These are phyloP conservation scores for Bovichtus diacanthus DNA, from an alignment of 2,797 vertebrate genomes.

Conservation along the genomic window DNA sequence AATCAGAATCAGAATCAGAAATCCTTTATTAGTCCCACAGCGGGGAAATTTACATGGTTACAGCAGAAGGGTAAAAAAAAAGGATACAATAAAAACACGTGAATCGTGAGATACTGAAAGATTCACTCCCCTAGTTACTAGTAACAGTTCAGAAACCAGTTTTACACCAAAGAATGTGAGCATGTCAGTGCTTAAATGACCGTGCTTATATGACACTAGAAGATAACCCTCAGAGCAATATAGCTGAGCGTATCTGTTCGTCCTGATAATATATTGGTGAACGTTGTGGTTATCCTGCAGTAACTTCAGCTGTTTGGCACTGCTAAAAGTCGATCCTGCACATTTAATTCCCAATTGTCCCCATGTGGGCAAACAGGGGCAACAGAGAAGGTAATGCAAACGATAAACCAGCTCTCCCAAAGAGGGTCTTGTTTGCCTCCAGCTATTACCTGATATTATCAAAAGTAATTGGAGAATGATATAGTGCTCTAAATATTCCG, in stretches of 20 bases:
- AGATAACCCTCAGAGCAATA: neutral
- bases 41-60: too few relatives aligned
- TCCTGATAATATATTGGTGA: neutral
- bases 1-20: too few relatives aligned
- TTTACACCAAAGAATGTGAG: neutral
- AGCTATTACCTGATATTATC: constrained; percentile 32
- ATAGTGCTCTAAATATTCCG: constrained; percentile 33
- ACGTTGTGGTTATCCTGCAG: neutral
- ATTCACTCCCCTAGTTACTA: too few relatives aligned
- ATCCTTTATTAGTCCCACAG: too few relatives aligned
- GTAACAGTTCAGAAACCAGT: neutral
- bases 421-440: constrained; percentile 21
- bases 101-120: too few relatives aligned
- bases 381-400: constrained; percentile 20
- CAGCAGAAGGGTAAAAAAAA: too few relatives aligned
- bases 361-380: constrained; percentile 18
- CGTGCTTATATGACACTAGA: neutral
- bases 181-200: neutral
- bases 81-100: too few relatives aligned
- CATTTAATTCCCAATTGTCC: constrained; percentile 18
- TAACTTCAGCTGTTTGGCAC: neutral
- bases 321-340: constrained; percentile 11
- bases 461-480: constrained; percentile 34
- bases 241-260: neutral
- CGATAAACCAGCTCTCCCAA: constrained; percentile 24